Conservation (phyloP, 2,888 invertebrate genomes). For the Drosophila falleni region DNA sequence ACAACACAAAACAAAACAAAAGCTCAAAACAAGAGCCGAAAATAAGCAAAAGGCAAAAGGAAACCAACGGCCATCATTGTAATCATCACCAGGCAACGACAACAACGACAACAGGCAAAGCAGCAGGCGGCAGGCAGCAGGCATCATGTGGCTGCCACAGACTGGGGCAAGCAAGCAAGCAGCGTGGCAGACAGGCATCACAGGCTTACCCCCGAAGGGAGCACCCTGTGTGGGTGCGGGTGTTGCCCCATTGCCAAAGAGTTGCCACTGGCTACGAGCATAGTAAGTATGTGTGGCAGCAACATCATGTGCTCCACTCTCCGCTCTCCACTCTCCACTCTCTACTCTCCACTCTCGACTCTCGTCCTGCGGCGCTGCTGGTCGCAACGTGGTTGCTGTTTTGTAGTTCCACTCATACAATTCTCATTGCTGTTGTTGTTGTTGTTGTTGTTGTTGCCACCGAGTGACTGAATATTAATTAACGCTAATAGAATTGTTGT, state of each 20-base stretch:
- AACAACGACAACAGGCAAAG: slow-evolving; percentile 44
- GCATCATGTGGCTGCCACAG: slow-evolving; percentile 35
- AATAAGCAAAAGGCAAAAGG: slow-evolving; percentile 60
- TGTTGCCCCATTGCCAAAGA: slow-evolving; percentile 31
- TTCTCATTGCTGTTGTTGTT: slow-evolving; percentile 52
- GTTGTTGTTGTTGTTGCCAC: slow-evolving; percentile 52
- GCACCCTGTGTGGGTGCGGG: slow-evolving; percentile 26
- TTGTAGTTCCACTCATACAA: slow-evolving; percentile 43
- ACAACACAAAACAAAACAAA: slow-evolving; percentile 64
- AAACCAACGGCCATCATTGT: slow-evolving; percentile 76
- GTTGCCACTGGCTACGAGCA: slow-evolving; percentile 26
- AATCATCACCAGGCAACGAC: slow-evolving; percentile 75
- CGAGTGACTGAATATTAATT: slow-evolving; percentile 72
- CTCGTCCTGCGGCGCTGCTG: slow-evolving; percentile 39
- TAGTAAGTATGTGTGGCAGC: slow-evolving; percentile 16
- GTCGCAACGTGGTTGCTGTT: slow-evolving; percentile 49
- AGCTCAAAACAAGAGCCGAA: slow-evolving; percentile 60
- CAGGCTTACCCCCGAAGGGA: slow-evolving; percentile 38
- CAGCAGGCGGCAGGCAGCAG: slow-evolving; percentile 43
- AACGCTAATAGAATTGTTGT: slow-evolving; percentile 75
- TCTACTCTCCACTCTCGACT: background rate
- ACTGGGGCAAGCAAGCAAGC: slow-evolving; percentile 18
- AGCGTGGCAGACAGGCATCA: slow-evolving; percentile 44
- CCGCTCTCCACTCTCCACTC: slow-evolving; percentile 11
- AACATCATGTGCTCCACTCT: slow-evolving; percentile 37